Percentiles rank a stretch among this genome's conserved stretches.
Evolutionary conservation across 2,888 invertebrate species (phyloP).

Genomic region (Panzeria rudis): DNA sequence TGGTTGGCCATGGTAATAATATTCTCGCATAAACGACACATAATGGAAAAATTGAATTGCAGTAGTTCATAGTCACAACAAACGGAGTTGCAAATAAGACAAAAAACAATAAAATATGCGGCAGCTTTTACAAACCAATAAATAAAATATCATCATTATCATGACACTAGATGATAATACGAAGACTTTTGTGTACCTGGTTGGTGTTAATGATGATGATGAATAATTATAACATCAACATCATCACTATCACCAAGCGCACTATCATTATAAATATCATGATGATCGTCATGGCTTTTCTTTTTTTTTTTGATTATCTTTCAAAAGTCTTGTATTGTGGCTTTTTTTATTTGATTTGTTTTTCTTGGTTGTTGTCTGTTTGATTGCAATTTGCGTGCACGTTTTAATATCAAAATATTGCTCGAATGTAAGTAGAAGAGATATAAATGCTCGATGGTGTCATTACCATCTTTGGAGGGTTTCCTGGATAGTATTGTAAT

Average conservation of each 20-base stretch:
- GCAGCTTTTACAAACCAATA: constrained; percentile 51
- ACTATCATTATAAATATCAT: constrained; percentile 38
- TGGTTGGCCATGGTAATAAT: constrained; percentile 52
- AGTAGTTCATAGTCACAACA: constrained; percentile 5
- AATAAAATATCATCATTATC: constrained; percentile 51
- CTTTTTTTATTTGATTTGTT: background rate
- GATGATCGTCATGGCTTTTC: constrained; percentile 62
- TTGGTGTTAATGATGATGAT: constrained; percentile 51
- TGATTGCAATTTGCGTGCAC: constrained; percentile 49
- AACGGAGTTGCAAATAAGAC: constrained; percentile 17
- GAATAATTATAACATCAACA: constrained; percentile 40
- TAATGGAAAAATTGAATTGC: constrained; percentile 14
- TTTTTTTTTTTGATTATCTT: constrained; percentile 64
- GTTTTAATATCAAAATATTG: constrained; percentile 10
- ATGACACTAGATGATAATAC: background rate
- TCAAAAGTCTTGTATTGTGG: constrained; percentile 40
- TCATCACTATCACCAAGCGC: constrained; percentile 10
- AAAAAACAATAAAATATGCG: constrained; percentile 34
- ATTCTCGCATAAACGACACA: constrained; percentile 11
- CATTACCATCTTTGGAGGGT: constrained; percentile 72
- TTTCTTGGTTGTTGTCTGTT: background rate
- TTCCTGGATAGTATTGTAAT: constrained; percentile 41
- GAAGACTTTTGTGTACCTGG: background rate
- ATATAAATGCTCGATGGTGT: constrained; percentile 55
- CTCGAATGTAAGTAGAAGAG: constrained; percentile 4